Percentiles rank a stretch among this genome's conserved stretches.
Evolutionary conservation across 2,888 invertebrate species (phyloP).

Genomic region (Lymantria monacha): DNA sequence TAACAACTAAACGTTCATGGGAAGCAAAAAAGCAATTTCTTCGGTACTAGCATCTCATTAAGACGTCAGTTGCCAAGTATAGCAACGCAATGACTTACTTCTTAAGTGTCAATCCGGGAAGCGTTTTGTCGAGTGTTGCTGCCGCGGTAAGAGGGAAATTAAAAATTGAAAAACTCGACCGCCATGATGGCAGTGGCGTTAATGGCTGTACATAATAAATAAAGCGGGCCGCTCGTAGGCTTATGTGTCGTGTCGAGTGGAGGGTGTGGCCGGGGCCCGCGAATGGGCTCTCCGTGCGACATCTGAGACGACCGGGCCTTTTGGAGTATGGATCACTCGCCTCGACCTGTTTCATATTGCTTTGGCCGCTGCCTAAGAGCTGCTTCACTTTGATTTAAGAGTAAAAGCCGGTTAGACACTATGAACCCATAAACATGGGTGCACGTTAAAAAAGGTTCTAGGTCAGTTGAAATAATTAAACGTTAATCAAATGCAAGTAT

Average conservation of each 20-base stretch:
- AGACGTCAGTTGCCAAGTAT: constrained; percentile 32
- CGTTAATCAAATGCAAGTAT: neutral
- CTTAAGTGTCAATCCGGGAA: constrained; percentile 70
- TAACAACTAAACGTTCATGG: neutral
- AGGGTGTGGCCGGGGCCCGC: constrained; percentile 77
- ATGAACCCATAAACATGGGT: constrained; percentile 49
- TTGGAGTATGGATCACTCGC: constrained; percentile 71
- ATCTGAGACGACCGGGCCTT: constrained; percentile 78
- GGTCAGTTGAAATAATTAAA: constrained; percentile 39
- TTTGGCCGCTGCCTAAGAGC: constrained; percentile 70
- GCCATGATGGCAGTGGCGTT: constrained; percentile 79
- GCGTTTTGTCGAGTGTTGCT: constrained; percentile 61
- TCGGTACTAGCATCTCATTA: constrained; percentile 46
- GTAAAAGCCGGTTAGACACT: constrained; percentile 71
- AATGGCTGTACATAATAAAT: constrained; percentile 82
- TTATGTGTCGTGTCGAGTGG: constrained; percentile 79
- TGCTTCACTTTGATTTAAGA: constrained; percentile 79
- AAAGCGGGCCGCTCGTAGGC: constrained; percentile 76
- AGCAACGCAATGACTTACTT: constrained; percentile 56
- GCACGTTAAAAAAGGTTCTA: constrained; percentile 45
- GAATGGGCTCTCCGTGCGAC: constrained; percentile 78
- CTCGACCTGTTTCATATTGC: constrained; percentile 80
- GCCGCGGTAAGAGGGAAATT: constrained; percentile 72
- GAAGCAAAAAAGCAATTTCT: constrained; percentile 27
- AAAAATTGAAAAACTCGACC: constrained; percentile 80